A percentile compares a stretch with the other conserved stretches of the same genome.
phyloP scores from a whole-genome alignment of 2,888 invertebrate genomes.

The Liodrosophila aerea region DNA sequence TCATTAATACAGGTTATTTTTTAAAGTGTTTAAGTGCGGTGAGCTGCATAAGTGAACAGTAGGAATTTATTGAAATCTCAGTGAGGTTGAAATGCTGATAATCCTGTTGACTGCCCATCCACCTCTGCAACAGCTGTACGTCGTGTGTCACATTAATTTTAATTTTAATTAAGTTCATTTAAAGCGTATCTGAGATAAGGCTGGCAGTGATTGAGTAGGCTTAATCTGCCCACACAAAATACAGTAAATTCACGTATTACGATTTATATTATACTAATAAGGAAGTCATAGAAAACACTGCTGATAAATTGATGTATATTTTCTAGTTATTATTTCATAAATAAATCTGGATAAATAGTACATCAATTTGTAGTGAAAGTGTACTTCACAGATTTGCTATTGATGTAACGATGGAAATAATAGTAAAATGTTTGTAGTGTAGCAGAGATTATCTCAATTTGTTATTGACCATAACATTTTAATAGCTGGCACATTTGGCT shows the following conservation, averaged over 20 bases:
- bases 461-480: slow-evolving; percentile 31
- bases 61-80: slow-evolving; percentile 1
- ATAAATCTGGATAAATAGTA: too few species aligned
- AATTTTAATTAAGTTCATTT: slow-evolving; percentile 44
- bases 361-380: too few species aligned
- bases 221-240: too few species aligned
- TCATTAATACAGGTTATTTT: slow-evolving; percentile 1
- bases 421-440: not conserved
- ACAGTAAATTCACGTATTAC: too few species aligned
- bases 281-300: too few species aligned
- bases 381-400: too few species aligned
- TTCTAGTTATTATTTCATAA: too few species aligned
- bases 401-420: not conserved
- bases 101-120: slow-evolving; percentile 36
- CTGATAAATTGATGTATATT: too few species aligned
- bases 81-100: slow-evolving; percentile 48
- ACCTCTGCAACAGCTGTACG: too few species aligned
- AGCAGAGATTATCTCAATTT: slow-evolving; percentile 7
- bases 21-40: not conserved
- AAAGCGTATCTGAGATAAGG: slow-evolving; percentile 8
- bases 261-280: too few species aligned
- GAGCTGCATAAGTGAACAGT: not conserved
- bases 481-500: slow-evolving; percentile 2
- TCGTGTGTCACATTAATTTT: slow-evolving; percentile 15
- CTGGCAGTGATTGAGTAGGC: slow-evolving; percentile 21